These are phyloP conservation scores for Agonopterix subpropinquella DNA, from an alignment of 2,888 invertebrate genomes.

Conservation along the genomic window DNA sequence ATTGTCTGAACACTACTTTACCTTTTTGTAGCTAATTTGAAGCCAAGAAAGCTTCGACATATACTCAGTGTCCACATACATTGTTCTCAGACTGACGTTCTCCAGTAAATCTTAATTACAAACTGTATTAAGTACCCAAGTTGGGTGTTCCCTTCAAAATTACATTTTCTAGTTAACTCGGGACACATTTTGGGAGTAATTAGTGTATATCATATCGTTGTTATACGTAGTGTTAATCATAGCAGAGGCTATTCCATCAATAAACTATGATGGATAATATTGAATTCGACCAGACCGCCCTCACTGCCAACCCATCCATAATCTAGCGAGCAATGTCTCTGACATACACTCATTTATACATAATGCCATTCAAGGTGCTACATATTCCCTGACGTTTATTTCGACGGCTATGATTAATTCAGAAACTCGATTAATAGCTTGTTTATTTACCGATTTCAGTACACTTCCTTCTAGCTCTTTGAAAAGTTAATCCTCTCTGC, in stretches of 20 bases:
- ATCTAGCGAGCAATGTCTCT: conserved; percentile 38
- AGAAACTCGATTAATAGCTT: not conserved
- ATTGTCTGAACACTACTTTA: too few species aligned
- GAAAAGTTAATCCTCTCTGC: too few species aligned
- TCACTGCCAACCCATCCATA: conserved; percentile 43
- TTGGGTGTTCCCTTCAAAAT: not conserved
- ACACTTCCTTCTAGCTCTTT: too few species aligned
- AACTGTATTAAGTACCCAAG: too few species aligned
- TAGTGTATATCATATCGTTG: not conserved
- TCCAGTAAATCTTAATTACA: too few species aligned
- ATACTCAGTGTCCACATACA: too few species aligned
- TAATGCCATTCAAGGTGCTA: conserved; percentile 23
- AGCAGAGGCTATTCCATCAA: conserved; percentile 31
- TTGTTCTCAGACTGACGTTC: too few species aligned
- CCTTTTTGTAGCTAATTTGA: too few species aligned
- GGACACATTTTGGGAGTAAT: conserved; percentile 2
- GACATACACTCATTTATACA: conserved; percentile 36
- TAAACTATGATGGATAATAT: conserved; percentile 67
- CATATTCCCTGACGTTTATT: conserved; percentile 18
- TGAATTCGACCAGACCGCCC: conserved; percentile 25
- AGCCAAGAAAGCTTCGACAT: too few species aligned
- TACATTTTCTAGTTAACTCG: not conserved
- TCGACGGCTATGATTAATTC: not conserved
- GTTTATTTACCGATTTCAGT: too few species aligned
- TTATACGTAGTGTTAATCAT: conserved; percentile 5